Conservation (phyloP, 1,140 invertebrate genomes). For the Apis cerana region DNA sequence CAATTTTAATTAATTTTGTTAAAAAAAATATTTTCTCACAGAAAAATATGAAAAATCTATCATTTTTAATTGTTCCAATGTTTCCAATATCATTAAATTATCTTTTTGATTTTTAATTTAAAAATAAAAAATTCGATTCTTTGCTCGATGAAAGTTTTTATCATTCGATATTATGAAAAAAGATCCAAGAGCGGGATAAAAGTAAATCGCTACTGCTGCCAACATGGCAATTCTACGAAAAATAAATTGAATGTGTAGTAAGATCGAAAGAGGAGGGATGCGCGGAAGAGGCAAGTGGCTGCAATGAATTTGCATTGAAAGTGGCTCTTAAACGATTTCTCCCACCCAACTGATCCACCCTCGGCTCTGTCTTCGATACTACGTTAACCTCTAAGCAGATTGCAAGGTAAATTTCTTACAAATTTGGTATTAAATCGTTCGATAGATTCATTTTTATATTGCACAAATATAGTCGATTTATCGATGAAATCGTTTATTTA, state of each 20-base stretch:
- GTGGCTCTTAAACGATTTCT: conserved; percentile 78
- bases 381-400: conserved; percentile 66
- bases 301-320: conserved; percentile 80
- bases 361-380: conserved; percentile 18
- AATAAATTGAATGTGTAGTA: conserved; percentile 69
- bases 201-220: neutral
- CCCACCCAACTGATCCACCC: conserved; percentile 7
- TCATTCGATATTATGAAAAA: too few species aligned
- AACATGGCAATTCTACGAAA: conserved; percentile 56
- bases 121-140: too few species aligned
- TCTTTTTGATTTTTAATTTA: too few species aligned
- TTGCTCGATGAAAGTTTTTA: too few species aligned
- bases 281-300: conserved; percentile 52
- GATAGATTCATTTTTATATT: conserved; percentile 49
- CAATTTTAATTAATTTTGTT: too few species aligned
- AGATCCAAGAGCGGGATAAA: too few species aligned
- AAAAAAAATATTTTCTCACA: too few species aligned
- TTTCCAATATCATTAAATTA: too few species aligned
- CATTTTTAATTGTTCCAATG: too few species aligned
- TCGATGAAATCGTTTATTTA: too few species aligned
- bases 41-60: too few species aligned
- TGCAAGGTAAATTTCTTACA: conserved; percentile 71
- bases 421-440: conserved; percentile 72
- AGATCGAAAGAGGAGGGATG: conserved; percentile 50
- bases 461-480: too few species aligned